phyloP scores from a whole-genome alignment of 1,140 invertebrate genomes.

The Acromyrmex charruanus region DNA sequence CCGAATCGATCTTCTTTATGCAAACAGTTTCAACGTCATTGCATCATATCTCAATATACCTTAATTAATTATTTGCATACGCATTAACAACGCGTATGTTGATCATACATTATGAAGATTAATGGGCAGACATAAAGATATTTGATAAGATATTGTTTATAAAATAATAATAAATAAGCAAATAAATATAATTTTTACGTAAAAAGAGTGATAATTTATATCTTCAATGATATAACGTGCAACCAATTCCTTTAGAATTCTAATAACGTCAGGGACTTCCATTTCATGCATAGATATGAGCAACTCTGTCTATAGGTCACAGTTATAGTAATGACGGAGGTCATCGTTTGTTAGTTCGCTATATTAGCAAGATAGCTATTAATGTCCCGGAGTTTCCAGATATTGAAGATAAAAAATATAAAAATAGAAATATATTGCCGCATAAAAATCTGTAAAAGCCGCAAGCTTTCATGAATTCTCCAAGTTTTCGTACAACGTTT shows the following conservation, averaged over 20 bases:
- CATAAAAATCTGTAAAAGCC: not conserved
- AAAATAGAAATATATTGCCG: not conserved
- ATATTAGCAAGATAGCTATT: not conserved
- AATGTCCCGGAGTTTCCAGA: not conserved
- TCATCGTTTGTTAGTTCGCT: not conserved
- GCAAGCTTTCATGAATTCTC: not conserved
- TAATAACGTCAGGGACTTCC: constrained; percentile 17
- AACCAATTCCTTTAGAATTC: constrained; percentile 5
- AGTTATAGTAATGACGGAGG: not conserved
- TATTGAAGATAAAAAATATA: not conserved
- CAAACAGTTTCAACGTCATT: constrained; percentile 33
- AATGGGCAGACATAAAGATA: not conserved
- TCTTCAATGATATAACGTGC: not conserved
- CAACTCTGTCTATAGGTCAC: not conserved
- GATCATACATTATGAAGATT: not conserved
- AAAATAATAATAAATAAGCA: not conserved
- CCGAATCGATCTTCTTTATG: constrained; percentile 62
- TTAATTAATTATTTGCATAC: constrained; percentile 19
- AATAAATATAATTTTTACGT: not conserved
- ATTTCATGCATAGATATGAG: constrained; percentile 40
- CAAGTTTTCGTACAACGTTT: not conserved
- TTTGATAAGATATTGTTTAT: not conserved
- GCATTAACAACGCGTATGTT: not conserved
- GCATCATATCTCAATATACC: constrained; percentile 25
- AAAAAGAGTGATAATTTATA: not conserved